Evolutionary conservation across 2,797 vertebrate genomes (phyloP).

Genomic region (Aeoliscus strigatus): DNA sequence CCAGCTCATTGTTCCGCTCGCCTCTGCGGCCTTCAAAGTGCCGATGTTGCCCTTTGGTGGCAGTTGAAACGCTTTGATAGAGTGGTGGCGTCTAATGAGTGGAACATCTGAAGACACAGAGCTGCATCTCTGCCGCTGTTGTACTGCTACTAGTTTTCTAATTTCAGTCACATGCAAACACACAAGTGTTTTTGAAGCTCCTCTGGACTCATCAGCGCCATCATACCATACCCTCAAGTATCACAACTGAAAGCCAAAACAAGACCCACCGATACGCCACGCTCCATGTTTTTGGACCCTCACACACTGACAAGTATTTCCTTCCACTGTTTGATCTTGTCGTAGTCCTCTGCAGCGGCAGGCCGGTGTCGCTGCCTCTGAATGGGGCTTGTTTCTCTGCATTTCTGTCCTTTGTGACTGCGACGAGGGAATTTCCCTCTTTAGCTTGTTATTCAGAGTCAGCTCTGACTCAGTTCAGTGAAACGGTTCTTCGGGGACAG

Average conservation of each 20-base stretch:
- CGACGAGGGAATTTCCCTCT: slow-evolving; percentile 62
- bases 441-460: slow-evolving; percentile 48
- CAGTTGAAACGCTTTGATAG: slow-evolving; percentile 43
- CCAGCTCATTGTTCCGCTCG: slow-evolving; percentile 27
- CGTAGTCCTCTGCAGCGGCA: slow-evolving; percentile 11
- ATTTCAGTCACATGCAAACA: slow-evolving; percentile 7
- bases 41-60: slow-evolving; percentile 39
- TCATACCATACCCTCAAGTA: too few species aligned
- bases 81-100: slow-evolving; percentile 57
- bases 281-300: too few species aligned
- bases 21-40: slow-evolving; percentile 15
- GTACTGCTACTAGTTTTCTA: slow-evolving; percentile 18
- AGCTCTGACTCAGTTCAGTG: too few species aligned
- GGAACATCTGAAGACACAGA: slow-evolving; percentile 39
- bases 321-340: slow-evolving; percentile 22
- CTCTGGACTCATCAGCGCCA: too few species aligned
- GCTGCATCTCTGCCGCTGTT: slow-evolving; percentile 35
- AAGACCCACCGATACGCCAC: too few species aligned
- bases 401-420: slow-evolving; percentile 15
- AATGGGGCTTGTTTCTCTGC: slow-evolving; percentile 36
- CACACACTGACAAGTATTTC: slow-evolving; percentile 4
- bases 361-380: slow-evolving; percentile 12
- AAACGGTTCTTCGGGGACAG: slow-evolving; percentile 51
- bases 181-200: too few species aligned
- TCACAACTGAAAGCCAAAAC: too few species aligned